Conservation (phyloP, 2,888 invertebrate genomes). For the Amblyteles armatorius region DNA sequence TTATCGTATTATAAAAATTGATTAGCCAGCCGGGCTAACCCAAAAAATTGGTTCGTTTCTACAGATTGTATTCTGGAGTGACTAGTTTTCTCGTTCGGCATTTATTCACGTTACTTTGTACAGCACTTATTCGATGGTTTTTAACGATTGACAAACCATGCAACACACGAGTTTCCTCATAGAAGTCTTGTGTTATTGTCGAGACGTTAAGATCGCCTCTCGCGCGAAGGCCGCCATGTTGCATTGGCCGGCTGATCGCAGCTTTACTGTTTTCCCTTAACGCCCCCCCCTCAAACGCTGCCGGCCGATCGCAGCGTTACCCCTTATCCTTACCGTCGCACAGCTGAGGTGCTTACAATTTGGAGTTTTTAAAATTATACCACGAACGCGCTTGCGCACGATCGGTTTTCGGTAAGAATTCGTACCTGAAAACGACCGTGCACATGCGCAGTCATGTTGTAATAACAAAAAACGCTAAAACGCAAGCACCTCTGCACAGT, state of each 20-base stretch:
- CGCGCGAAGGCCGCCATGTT: constrained; percentile 39
- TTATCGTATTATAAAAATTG: background rate
- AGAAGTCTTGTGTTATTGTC: constrained; percentile 3
- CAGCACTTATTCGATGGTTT: constrained; percentile 2
- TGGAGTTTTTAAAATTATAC: too few relatives aligned
- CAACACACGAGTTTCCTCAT: background rate
- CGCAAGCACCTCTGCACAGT: too few relatives aligned
- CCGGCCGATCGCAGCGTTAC: background rate
- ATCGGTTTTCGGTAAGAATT: too few relatives aligned
- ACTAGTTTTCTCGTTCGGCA: constrained; percentile 12
- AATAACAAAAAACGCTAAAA: too few relatives aligned
- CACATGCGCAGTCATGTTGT: too few relatives aligned
- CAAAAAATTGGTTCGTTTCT: background rate
- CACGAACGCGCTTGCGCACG: too few relatives aligned
- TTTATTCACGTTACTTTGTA: constrained; percentile 9
- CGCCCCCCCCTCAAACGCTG: too few relatives aligned
- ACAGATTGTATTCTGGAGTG: background rate
- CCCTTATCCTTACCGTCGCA: background rate
- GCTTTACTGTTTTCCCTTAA: background rate
- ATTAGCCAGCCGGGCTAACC: constrained; percentile 21
- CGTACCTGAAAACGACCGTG: too few relatives aligned
- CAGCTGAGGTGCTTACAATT: too few relatives aligned
- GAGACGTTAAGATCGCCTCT: constrained; percentile 12
- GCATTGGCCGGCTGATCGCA: constrained; percentile 25
- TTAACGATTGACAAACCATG: background rate